These are phyloP conservation scores for Metaphire vulgaris DNA, from an alignment of 1,140 invertebrate genomes.

Conservation along the genomic window DNA sequence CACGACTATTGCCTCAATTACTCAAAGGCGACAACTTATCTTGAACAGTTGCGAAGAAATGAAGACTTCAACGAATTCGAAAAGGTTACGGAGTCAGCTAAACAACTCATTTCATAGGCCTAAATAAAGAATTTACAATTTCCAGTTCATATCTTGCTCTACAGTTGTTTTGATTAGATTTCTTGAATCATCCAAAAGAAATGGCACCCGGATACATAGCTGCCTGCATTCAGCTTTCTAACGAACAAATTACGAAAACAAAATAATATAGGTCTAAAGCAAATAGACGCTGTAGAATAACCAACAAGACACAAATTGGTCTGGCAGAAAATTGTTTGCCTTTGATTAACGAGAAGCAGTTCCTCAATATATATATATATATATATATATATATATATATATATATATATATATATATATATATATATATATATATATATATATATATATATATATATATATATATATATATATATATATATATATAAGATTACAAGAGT, in stretches of 20 bases:
- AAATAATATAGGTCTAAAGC: no score
- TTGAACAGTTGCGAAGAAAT: constrained; percentile 58
- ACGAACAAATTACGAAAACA: no score
- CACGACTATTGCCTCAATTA: constrained; percentile 62
- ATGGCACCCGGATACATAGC: no score
- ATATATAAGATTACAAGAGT: neutral
- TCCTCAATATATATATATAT: neutral
- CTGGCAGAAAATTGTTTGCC: no score
- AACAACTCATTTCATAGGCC: constrained; percentile 13
- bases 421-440: constrained; percentile 1
- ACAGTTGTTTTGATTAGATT: no score
- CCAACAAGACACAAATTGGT: no score
- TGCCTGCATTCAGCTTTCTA: no score
- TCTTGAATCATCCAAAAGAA: no score
- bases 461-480: neutral
- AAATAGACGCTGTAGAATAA: no score
- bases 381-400: neutral
- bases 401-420: neutral
- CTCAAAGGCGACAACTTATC: constrained; percentile 60
- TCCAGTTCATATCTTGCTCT: no score
- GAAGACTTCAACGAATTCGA: constrained; percentile 61
- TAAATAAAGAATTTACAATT: constrained; percentile 4
- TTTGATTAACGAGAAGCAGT: neutral
- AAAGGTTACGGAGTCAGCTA: no score
- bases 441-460: constrained; percentile 7